Conservation (phyloP, 1,140 invertebrate genomes). For the Neomicropteryx cornuta region DNA sequence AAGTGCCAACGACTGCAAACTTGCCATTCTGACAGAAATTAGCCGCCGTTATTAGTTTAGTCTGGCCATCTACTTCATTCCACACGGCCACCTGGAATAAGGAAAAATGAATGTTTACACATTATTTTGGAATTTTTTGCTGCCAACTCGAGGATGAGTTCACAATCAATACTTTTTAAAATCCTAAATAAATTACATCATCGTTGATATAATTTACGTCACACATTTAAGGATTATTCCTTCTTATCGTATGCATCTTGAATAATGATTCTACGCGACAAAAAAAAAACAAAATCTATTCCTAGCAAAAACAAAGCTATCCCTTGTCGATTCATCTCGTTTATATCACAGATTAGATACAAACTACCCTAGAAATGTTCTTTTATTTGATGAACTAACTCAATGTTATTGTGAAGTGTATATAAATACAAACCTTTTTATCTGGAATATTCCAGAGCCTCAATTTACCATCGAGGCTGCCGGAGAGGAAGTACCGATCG, state of each 20-base stretch:
- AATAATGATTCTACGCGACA: neutral
- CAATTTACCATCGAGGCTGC: constrained; percentile 93
- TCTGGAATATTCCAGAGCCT: constrained; percentile 98
- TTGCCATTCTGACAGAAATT: constrained; percentile 98
- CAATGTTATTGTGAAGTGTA: too few relatives aligned
- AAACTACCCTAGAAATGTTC: too few relatives aligned
- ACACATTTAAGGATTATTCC: too few relatives aligned
- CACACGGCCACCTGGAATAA: constrained; percentile 67
- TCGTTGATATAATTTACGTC: too few relatives aligned
- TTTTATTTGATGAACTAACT: too few relatives aligned
- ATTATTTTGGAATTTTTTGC: too few relatives aligned
- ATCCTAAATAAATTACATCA: too few relatives aligned
- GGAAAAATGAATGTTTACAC: neutral
- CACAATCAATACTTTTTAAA: too few relatives aligned
- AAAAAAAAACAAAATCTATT: neutral
- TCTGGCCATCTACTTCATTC: constrained; percentile 92
- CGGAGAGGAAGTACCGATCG: constrained; percentile 91
- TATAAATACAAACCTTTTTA: constrained; percentile 66
- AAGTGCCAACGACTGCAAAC: constrained; percentile 96
- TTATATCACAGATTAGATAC: too few relatives aligned
- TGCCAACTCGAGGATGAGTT: too few relatives aligned
- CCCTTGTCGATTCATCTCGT: too few relatives aligned
- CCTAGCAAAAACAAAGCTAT: neutral
- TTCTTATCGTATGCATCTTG: too few relatives aligned
- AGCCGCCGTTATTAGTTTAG: constrained; percentile 93